Base-by-base conservation (phyloP, 1,140 invertebrate species). In the Macrostomum lignano region DNA sequence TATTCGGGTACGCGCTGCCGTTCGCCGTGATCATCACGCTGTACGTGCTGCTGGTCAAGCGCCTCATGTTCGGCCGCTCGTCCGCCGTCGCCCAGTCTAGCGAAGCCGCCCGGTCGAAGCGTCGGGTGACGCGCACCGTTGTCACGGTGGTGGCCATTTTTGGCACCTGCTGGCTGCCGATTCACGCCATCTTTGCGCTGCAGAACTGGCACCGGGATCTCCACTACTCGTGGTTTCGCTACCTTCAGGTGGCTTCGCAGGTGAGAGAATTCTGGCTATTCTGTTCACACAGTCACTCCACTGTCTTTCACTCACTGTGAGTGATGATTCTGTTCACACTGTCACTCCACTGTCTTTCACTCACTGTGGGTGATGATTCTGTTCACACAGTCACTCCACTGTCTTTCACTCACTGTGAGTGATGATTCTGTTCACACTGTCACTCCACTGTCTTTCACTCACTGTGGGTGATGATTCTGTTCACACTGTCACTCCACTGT, bases 81-180 rank as follows among this genome's bases (percentile, higher is more conserved):
- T 72, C 73, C 1, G 72, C 69, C 14, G 70, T 69, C 5, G 66
- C 65, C 39, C 60, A 64, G 21, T 68, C 67, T 20, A 65, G 66
- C 1, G 71, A 73, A 45, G 67, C 65, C 31, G 58, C 75, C 28
- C 65, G 75, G 41, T 74, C 76, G 19, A 79, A 81, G 54, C 72
- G 72, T 51, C 65, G 79, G 37, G 82, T 86, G 1, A 91, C 81
- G 1, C 63, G 75, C 38, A 74, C 91, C 69, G 77, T 93, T 5
- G 66, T 86, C 22, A 72, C 82, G 14, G 79, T 93, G 10, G 78
- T 91, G 0, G 69, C 77, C 15, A 79, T 82, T 20, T 91, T 91
- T 52, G 81, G 81, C 7, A 61, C 84, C 21, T 88, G 81, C 57
- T 93, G 84, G 84, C 70, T 74, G 43, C 82, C 82, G 2, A 75